Percentiles rank a stretch among this genome's conserved stretches.
These are phyloP conservation scores for Aphodius sticticus DNA, from an alignment of 2,888 invertebrate genomes.

Conservation along the genomic window DNA sequence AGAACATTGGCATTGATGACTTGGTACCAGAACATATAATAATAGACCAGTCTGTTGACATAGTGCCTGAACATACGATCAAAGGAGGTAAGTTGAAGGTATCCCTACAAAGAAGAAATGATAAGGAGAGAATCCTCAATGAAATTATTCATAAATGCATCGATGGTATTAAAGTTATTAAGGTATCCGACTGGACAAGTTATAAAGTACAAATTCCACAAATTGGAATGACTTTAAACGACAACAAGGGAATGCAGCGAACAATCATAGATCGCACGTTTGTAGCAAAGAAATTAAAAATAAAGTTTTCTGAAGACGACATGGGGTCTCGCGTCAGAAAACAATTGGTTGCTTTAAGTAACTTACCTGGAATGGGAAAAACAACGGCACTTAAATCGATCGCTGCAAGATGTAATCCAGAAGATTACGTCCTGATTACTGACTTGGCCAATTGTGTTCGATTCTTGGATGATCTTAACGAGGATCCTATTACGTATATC, in stretches of 20 bases:
- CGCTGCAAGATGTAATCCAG: not conserved
- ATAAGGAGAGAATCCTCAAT: not conserved
- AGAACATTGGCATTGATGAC: not conserved
- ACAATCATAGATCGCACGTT: not conserved
- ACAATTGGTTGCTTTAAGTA: not conserved
- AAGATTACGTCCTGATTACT: not conserved
- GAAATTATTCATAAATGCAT: not conserved
- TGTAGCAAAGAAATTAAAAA: not conserved
- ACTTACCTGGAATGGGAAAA: not conserved
- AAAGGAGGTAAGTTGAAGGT: not conserved
- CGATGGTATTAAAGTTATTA: not conserved
- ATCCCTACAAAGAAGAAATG: not conserved
- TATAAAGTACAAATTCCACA: not conserved
- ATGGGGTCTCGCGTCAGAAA: not conserved
- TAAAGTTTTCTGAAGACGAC: not conserved
- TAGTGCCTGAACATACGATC: not conserved
- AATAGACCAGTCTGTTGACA: not conserved
- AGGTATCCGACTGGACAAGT: not conserved
- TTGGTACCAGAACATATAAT: not conserved
- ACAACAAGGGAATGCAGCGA: not conserved
- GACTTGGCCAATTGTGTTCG: not conserved
- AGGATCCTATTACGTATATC: not conserved
- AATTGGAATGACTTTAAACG: not conserved
- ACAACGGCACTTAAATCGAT: not conserved
- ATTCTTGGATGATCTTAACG: not conserved